Percentiles rank a stretch among this genome's conserved stretches.
Evolutionary conservation across 1,140 invertebrate genomes (phyloP).

Genomic region (Druon quercuslanigerum): DNA sequence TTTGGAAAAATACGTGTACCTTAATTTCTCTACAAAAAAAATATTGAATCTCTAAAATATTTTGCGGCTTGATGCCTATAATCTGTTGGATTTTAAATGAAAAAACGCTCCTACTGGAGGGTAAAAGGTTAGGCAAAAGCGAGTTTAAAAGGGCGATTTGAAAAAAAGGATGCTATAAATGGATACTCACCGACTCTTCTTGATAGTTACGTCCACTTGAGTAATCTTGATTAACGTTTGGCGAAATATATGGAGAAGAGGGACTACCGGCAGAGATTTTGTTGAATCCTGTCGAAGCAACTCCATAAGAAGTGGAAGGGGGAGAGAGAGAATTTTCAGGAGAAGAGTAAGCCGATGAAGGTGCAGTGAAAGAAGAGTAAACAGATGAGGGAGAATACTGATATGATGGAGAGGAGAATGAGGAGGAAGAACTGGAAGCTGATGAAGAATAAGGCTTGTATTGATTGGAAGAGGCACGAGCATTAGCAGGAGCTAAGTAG

Average conservation of each 20-base stretch:
- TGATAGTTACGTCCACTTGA: neutral
- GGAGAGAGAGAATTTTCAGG: neutral
- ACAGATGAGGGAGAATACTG: neutral
- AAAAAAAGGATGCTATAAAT: neutral
- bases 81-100: too few relatives aligned
- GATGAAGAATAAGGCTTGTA: neutral
- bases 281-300: neutral
- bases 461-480: neutral
- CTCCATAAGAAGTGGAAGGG: neutral
- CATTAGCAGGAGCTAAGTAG: constrained; percentile 10
- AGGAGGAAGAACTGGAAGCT: neutral
- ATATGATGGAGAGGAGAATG: neutral
- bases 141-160: neutral
- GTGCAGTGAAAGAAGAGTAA: neutral
- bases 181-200: constrained; percentile 9
- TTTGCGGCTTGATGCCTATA: too few relatives aligned
- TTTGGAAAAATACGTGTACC: too few relatives aligned
- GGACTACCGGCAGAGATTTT: neutral
- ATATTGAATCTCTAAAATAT: too few relatives aligned
- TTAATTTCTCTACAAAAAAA: too few relatives aligned
- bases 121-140: neutral
- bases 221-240: neutral
- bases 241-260: neutral
- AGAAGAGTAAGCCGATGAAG: neutral
- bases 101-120: too few relatives aligned